Percentiles rank a stretch among this genome's conserved stretches.
These are phyloP conservation scores for Lytechinus pictus DNA, from an alignment of 35 echinoderm and acorn worm genomes.

Conservation along the genomic window DNA sequence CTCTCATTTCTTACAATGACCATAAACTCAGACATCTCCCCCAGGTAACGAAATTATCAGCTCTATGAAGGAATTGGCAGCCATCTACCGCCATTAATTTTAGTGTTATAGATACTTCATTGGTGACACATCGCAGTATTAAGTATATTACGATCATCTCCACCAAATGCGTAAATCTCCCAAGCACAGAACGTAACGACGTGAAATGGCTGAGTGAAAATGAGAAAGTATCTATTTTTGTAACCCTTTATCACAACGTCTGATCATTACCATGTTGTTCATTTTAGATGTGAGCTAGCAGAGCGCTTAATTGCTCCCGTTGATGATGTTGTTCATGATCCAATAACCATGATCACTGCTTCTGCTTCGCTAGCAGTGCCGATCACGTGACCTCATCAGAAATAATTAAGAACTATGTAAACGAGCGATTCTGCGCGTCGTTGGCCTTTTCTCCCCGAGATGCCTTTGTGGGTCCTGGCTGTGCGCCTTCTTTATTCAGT, in stretches of 20 bases:
- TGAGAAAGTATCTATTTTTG: constrained; percentile 13
- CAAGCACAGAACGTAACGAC: neutral
- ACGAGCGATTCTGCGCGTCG: neutral
- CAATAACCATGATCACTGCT: neutral
- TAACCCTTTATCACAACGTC: neutral
- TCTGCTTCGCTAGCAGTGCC: neutral
- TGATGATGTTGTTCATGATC: constrained; percentile 3
- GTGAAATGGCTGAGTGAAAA: neutral
- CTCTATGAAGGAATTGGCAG: neutral
- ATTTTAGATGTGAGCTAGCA: neutral
- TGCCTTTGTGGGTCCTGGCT: too few species aligned
- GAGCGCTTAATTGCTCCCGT: constrained; percentile 32
- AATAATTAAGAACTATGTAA: constrained; percentile 32
- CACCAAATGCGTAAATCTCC: neutral
- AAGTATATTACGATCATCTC: neutral
- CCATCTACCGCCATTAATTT: neutral
- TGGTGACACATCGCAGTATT: neutral
- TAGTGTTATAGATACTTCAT: neutral
- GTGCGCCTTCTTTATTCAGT: neutral
- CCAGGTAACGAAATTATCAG: neutral
- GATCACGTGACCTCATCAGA: constrained; percentile 35
- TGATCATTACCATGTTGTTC: neutral
- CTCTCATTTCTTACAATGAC: neutral
- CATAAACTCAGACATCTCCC: neutral
- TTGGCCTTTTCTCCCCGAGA: neutral